A percentile compares a stretch with the other conserved stretches of the same genome.
Evolutionary conservation across 2,797 vertebrate genomes (phyloP).

Genomic region (Cryptoprocta ferox): DNA sequence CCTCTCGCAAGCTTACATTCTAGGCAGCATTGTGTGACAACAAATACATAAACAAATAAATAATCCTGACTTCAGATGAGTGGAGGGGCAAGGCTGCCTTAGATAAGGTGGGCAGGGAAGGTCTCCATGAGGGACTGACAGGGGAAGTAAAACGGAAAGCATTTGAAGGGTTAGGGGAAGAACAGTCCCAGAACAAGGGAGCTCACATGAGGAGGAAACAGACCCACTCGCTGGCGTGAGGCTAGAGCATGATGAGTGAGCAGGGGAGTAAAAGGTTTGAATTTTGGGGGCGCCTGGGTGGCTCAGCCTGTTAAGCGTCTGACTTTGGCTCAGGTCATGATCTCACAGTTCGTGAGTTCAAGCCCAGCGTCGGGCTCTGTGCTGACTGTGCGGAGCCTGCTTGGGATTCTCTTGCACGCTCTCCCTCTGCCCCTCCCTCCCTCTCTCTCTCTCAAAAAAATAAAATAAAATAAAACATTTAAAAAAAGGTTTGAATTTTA

Average conservation of each 20-base stretch:
- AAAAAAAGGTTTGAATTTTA: conserved; percentile 3
- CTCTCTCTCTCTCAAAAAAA: too few relatives aligned
- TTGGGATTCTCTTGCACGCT: too few relatives aligned
- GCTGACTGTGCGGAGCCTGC: too few relatives aligned
- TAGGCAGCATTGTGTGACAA: neutral
- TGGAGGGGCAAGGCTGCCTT: neutral
- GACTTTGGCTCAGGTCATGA: too few relatives aligned
- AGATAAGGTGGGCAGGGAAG: neutral
- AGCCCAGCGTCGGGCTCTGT: too few relatives aligned
- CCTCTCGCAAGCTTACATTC: conserved; percentile 3
- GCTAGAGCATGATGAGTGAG: neutral
- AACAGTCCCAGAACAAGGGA: conserved; percentile 5
- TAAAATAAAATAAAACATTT: neutral
- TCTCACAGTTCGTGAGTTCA: too few relatives aligned
- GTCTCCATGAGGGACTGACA: neutral
- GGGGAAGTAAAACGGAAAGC: conserved; percentile 1
- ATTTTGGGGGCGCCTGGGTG: neutral
- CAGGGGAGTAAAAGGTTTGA: neutral
- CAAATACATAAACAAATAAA: neutral
- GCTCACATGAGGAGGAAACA: neutral
- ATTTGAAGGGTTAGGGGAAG: neutral
- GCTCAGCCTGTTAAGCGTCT: too few relatives aligned
- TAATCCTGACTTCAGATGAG: neutral
- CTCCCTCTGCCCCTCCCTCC: too few relatives aligned
- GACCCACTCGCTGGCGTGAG: neutral